Evolutionary conservation across 2,113 vertebrate genomes (phyloP), one percentile per base, ranked within the genome.

Genomic region (Sinocyclocheilus rhinocerous): DNA sequence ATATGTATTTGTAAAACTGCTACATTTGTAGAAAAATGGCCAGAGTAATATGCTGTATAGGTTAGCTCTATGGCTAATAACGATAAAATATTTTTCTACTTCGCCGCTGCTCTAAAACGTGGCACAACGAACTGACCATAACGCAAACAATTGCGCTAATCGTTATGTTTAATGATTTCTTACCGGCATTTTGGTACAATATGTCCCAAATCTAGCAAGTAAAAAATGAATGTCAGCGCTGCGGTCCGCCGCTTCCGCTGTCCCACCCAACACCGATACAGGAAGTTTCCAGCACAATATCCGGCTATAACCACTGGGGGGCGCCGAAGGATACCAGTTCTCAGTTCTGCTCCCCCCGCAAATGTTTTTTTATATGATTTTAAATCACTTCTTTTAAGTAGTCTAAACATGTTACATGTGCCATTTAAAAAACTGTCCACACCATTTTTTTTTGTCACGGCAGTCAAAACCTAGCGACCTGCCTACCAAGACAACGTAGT

Each of bases 101-200:
- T 83, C 20, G 29, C 10, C 45, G 24, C 48, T 10, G 29, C 48
- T 83, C 0, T 36, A 72, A 39, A 72, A 57, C 67, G 29, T 8
- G 20, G 12, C 67, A 72, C 67, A 39, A 39, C 4, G 6, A 57
- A 73, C 36, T 42, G 16, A 3, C 6, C 13, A 48, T 22, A 12
- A 18, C 10, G 11, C 11, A 63, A 39, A 63, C 16, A 50, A 11
- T 18, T 6, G 13, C 29, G n/a, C 3, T n/a, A 0, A 13, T 22
- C 0, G 4, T 10, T 18, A 42, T 2, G 4, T 76, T 65, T 20
- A 18, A 86, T 2, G 4, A 36, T 65, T 67, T n/a, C 95, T 94
- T 91, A 97, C 96, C 96, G 96, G 96, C 96, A 97, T 97, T 85
- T 91, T 95, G 89, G 89, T 86, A 87, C 88, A 89, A 81, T 75